Evolutionary conservation across 2,113 vertebrate genomes (phyloP), one percentile per base, ranked within the genome.

Genomic region (Anguilla japonica): DNA sequence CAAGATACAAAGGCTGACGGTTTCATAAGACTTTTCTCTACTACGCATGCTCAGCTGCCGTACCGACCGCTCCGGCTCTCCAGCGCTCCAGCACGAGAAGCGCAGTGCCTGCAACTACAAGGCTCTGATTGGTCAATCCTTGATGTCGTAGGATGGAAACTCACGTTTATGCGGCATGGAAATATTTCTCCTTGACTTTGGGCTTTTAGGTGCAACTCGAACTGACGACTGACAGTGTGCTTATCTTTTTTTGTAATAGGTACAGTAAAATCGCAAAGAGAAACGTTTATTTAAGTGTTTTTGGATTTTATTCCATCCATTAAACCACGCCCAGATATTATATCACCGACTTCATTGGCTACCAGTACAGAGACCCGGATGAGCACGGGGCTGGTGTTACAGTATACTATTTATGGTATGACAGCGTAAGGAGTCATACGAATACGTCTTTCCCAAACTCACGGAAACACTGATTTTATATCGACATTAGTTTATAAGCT

Each of bases 111-210:
- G 80, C 63, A 80, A 85, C 82, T n/a, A 40, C 2, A 56, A 41
- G 34, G 26, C 41, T 46, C 82, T 78, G 41, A 91, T 91, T 90
- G 90, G 91, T 82, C 56, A 6, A 22, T 29, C 71, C 13, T 0
- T 0, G 5, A 39, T 87, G 85, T 89, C 90, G 83, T 81, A 63
- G 22, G 13, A 13, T 8, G 22, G 3, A 5, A 63, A 75, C 83
- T 91, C 91, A 92, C 90, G 89, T 91, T 91, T 92, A 85, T 89
- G 85, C 89, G 53, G 89, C 88, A 84, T 92, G 91, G 87, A 87
- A 20, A 43, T 22, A 83, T 29, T 86, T 41, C n/a, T 0, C 57
- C 84, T 87, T 53, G 50, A 53, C 81, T n/a, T 16, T n/a, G 63
- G n/a, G 43, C 8, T n/a, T 46, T 39, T 11, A 1, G 13, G 50